Evolutionary conservation across 1,140 invertebrate genomes (phyloP).

Genomic region (Tribolium madens): DNA sequence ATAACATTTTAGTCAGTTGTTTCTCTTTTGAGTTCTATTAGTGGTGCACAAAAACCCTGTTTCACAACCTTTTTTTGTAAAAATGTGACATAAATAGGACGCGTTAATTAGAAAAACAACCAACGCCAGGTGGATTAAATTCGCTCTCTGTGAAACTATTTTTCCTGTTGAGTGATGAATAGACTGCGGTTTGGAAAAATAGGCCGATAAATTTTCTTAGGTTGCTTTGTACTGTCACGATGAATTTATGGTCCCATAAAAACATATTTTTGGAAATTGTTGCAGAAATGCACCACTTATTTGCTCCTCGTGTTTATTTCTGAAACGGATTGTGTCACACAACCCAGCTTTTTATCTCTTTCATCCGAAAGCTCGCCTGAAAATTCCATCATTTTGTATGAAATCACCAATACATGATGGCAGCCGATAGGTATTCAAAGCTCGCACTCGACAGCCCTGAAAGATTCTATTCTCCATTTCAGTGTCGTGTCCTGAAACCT

Average conservation of each 20-base stretch:
- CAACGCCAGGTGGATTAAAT: not conserved
- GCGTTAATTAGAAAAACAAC: slow-evolving; percentile 12
- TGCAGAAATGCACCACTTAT: not conserved
- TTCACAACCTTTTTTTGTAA: no score
- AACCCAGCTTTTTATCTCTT: slow-evolving; percentile 10
- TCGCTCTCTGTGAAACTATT: not conserved
- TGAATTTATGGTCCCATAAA: not conserved
- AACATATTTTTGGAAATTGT: not conserved
- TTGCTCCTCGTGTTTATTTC: not conserved
- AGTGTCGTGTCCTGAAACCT: slow-evolving; percentile 17
- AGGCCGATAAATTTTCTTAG: slow-evolving; percentile 28
- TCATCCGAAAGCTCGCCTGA: slow-evolving; percentile 9
- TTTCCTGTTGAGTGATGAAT: slow-evolving; percentile 15
- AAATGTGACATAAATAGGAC: slow-evolving; percentile 4
- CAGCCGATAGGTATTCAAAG: slow-evolving; percentile 30
- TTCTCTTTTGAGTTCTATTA: no score
- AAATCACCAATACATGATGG: slow-evolving; percentile 31
- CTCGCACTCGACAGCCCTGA: slow-evolving; percentile 22
- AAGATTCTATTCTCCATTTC: slow-evolving; percentile 30
- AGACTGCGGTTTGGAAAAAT: not conserved
- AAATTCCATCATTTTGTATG: slow-evolving; percentile 26
- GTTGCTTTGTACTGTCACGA: not conserved
- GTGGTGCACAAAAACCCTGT: no score
- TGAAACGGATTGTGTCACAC: not conserved
- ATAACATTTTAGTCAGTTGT: no score